A percentile compares a stretch with the other conserved stretches of the same genome.
These are phyloP conservation scores for Idris sp. DNA, from an alignment of 1,140 invertebrate species.

Conservation along the genomic window DNA sequence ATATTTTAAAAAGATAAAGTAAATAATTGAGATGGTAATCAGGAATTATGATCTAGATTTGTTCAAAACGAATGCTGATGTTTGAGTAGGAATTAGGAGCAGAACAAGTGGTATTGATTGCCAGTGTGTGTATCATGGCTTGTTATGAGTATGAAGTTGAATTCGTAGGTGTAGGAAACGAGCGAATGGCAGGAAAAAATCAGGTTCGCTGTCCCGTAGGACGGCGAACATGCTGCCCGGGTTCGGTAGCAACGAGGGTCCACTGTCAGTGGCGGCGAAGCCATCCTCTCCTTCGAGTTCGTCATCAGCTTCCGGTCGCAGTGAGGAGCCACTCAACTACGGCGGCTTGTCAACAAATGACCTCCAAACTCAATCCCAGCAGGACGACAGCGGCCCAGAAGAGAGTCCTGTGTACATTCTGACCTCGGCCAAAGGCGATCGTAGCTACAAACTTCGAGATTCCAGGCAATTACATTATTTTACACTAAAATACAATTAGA, in stretches of 20 bases:
- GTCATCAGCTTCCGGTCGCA: conserved; percentile 75
- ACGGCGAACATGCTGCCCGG: conserved; percentile 73
- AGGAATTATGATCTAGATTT: no score
- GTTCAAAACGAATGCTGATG: no score
- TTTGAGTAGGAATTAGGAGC: no score
- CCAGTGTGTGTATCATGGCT: conserved; percentile 32
- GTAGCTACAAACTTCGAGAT: conserved; percentile 76
- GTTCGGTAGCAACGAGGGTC: conserved; percentile 67
- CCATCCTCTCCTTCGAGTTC: conserved; percentile 75
- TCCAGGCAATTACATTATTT: no score
- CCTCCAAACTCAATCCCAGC: conserved; percentile 73
- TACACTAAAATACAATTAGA: no score
- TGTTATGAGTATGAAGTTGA: conserved; percentile 70
- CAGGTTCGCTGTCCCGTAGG: conserved; percentile 74
- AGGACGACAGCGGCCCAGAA: conserved; percentile 76
- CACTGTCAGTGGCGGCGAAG: conserved; percentile 66
- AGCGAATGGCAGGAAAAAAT: conserved; percentile 77
- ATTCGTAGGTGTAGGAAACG: conserved; percentile 75
- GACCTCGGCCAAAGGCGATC: conserved; percentile 76
- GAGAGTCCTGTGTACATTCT: conserved; percentile 77
- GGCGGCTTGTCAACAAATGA: conserved; percentile 73
- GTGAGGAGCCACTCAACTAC: conserved; percentile 74
- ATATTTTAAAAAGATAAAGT: no score
- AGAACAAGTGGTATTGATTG: conserved; percentile 26
- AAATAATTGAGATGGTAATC: no score